Base-by-base conservation (phyloP, 2,797 vertebrate species). In the Poeciliopsis turneri region DNA sequence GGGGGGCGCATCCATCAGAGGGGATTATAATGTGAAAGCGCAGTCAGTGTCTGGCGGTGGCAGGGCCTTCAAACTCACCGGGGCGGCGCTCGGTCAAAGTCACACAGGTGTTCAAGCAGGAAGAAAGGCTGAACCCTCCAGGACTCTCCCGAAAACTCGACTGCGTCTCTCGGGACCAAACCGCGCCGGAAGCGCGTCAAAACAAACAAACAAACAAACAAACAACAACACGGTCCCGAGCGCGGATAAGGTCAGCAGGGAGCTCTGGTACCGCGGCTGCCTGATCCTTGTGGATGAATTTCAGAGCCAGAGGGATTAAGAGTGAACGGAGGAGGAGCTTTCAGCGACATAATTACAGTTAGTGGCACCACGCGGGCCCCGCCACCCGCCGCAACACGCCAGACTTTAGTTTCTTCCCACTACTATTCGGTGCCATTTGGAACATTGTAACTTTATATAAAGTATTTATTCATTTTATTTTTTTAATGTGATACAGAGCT, bases 251-350 rank as follows among this genome's bases (percentile, higher is more conserved):
- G 68, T 23, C 81, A 33, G 41, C 74, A 15, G 53, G 46, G 71
- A 71, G 36, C 75, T 74, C 59, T 57, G 23, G 0, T 18, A 41
- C 77, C 13, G 82, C 74, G 66, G 80, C 45, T 53, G 79, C 46
- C 75, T 84, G 80, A 80, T 68, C 72, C 78, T 74, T 74, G 79
- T 84, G 80, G 72, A 82, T 68, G 28, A 81, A 81, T 72, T 88
- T 82, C 45, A 84, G 79, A 23, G 43, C 28, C 57, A 47, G 87
- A 74, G 75, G 88, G 93, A 94, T 95, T 93, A 94, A 75, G 76
- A 78, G 12, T 43, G 87, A 72, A 75, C 3, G 81, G 84, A 90
- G 94, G 92, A 90, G 93, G 92, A 92, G 93, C 91, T 88, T 72
- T 76, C 8, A 18, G 78, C 23, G 5, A 80, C 82, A 87, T 91